Base-by-base conservation (phyloP, 2,888 invertebrate genomes). In the Pristionchus japonicus region DNA sequence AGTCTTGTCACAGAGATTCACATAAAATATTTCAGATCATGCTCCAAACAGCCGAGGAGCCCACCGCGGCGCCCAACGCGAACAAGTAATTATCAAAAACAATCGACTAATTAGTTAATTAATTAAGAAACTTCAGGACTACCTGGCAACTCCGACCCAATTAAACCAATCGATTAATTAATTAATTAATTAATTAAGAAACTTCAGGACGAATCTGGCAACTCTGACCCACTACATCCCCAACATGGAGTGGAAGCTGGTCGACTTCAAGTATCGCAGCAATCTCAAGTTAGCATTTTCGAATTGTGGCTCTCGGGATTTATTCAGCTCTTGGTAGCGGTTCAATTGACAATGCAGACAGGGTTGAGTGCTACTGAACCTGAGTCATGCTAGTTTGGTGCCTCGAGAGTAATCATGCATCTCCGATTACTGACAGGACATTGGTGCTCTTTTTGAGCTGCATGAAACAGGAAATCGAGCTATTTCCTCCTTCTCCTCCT, bases 171-270 rank as follows among this genome's bases (percentile, higher is more conserved):
- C n/a, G n/a, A n/a, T 64, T 70, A 34, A 20, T 57, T 37, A 57
- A 7, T 15, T 23, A 67, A 43, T 90, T 90, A 83, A 13, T 0
- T 43, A 43, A 40, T 15, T 47, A 47, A 27, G n/a, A n/a, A 43
- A 11, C 9, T 77, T 27, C 88, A 91, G 92, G 70, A 89, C 91
- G 13, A 92, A 92, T 34, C 85, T 93, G 23, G 92, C 92, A 0
- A 90, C 90, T 27, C 90, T 94, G 20, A 91, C 92, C 40, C 93
- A 94, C 88, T 94, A 94, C 89, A 94, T 94, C 17, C 93, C 93
- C 0, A 94, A 94, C 88, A 93, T 93, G 92, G 94, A 94, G 86
- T 94, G 94, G 94, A 92, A 91, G 43, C 88, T 94, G 70, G 91
- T 93, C 49, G 93, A 94, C 88, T 94, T 94, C 88, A 90, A 91